Evolutionary conservation across 2,113 vertebrate genomes (phyloP).

Genomic region (Lasiurus cinereus): DNA sequence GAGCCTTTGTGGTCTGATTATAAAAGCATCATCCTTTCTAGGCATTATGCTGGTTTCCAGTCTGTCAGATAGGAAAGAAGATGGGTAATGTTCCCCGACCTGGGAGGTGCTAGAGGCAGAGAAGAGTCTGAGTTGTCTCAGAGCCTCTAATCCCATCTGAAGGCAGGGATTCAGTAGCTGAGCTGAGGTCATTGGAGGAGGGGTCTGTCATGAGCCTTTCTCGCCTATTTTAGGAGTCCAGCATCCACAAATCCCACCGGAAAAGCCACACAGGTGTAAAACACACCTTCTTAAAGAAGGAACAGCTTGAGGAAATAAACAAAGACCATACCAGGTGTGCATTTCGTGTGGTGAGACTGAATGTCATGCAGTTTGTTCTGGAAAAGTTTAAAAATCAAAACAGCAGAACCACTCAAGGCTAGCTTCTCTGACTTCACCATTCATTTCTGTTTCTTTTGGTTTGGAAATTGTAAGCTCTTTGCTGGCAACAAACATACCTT

Average conservation of each 20-base stretch:
- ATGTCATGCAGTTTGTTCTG: not conserved
- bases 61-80: not conserved
- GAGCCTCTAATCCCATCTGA: not conserved
- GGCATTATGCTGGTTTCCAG: not conserved
- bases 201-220: not conserved
- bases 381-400: conserved; percentile 2
- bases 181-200: not conserved
- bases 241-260: not conserved
- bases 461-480: not conserved
- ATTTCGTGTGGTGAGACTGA: not conserved
- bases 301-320: not conserved
- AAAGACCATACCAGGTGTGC: not conserved
- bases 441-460: not conserved
- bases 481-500: not conserved
- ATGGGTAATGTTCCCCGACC: not conserved
- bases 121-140: not conserved
- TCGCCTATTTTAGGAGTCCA: not conserved
- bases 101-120: not conserved
- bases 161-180: fast-evolving
- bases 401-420: not conserved
- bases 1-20: not conserved
- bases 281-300: not conserved
- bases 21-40: not conserved
- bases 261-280: not conserved
- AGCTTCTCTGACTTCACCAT: not conserved